Evolutionary conservation across 2,888 invertebrate species (phyloP), one percentile per base, ranked within the genome.

Genomic region (Iselma pallidipennis): DNA sequence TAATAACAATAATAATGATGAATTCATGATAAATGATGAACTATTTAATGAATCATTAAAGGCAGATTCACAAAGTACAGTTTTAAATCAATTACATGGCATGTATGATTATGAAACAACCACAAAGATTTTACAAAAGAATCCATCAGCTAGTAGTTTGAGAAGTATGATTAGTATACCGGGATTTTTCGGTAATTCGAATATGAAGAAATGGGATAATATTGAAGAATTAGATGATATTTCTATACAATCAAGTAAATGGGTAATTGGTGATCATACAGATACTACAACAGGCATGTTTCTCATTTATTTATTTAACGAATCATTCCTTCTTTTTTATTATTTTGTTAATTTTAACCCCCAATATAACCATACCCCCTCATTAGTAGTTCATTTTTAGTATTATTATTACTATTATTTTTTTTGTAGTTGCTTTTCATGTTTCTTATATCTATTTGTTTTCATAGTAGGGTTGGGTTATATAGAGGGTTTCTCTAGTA

Each of bases 221-320:
- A 52, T 66, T 3, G 76, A 80, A 54, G 74, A 78, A 28, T 64
- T 81, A 57, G 77, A 80, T 67, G 72, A 72, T 25, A 67, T 76
- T 60, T 77, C 76, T 55, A 59, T 74, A 42, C 59, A 57, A 55
- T 76, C 76, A 29, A 54, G 50, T 57, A 72, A 71, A 70, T 78
- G 78, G 80, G 74, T 78, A 66, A 63, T 76, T 73, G 81, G 79
- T 70, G 79, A 79, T 71, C 79, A 79, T 61, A 49, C 26, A 23
- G 55, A 66, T 68, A 77, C 76, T 66, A 78, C 80, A 67, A 67
- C 80, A 81, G 81, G 81, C 81, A 81, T 77, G 81, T 81, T 37
- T 16, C 16, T 16, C 12, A 2, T 33, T 14, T 33, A 1, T 14
- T 4, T 33, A 33, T n/a, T n/a, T n/a, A n/a, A n/a, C n/a, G n/a